Base-by-base conservation (phyloP, 2,113 vertebrate species). In the Xenotilapia leptura region DNA sequence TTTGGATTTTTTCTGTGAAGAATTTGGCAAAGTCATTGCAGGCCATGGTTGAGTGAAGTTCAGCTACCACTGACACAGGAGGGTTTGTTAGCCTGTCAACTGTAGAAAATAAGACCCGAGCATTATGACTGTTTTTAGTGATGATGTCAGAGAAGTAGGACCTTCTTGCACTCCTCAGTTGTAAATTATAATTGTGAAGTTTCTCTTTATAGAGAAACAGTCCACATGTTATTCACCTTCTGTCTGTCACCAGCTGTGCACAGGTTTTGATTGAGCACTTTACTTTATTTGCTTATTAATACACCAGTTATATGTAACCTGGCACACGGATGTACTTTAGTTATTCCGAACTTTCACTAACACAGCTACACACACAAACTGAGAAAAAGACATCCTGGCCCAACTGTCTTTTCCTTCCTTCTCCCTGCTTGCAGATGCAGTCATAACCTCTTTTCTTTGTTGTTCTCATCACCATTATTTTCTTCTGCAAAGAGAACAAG, bases 401-500 rank as follows among this genome's bases (percentile, higher is more conserved):
- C 12, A 81, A 75, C 54, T 86, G n/a, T 85, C 6, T 82, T 82
- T 53, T 77, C 21, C 26, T 65, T 31, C 21, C 31, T 49, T 85
- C 36, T 89, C 82, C 79, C 62, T 82, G n/a, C 36, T 89, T 38
- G 38, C 89, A 92, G 86, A 91, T 87, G 80, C 62, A 83, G 89
- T 79, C 58, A 31, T 55, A 89, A 79, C 88, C 84, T 82, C 40
- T 81, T 56, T 47, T 54, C 51, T 79, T 17, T 86, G 62, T 86
- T 79, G 19, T 58, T 84, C 55, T 79, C 10, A 19, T 51, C 23
- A 81, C 15, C 9, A 19, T 86, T 88, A 60, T 83, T 88, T 90
- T 88, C 62, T 65, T 90, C 65, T 77, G 7, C 33, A 83, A 31
- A 70, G 73, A 58, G 33, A 88, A 73, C 36, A 8, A 77, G 51